Percentiles rank a stretch among this genome's conserved stretches.
These are phyloP conservation scores for Drosophila falleni DNA, from an alignment of 2,888 invertebrate genomes.

Conservation along the genomic window DNA sequence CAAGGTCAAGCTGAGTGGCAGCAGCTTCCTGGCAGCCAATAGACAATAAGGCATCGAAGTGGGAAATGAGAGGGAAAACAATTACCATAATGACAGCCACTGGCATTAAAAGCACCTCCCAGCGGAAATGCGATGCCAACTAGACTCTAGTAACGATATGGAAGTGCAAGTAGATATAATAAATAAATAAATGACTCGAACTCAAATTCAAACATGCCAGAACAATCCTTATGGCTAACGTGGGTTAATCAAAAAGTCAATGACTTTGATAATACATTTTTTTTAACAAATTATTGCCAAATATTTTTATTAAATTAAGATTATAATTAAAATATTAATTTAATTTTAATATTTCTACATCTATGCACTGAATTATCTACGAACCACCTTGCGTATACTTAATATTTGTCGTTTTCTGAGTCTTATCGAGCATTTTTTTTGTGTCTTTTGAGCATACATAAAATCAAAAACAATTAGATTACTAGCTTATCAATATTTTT, in stretches of 20 bases:
- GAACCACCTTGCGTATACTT: conserved; percentile 4
- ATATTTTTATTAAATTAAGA: too few species aligned
- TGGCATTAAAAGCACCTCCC: conserved; percentile 17
- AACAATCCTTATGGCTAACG: background rate
- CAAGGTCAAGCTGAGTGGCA: conserved; percentile 23
- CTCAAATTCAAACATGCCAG: conserved; percentile 3
- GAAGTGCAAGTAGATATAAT: conserved; percentile 25
- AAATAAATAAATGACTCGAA: conserved; percentile 26
- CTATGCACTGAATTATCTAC: background rate
- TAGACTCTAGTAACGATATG: conserved; percentile 11
- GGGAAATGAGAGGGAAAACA: conserved; percentile 31
- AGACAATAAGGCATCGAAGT: conserved; percentile 14
- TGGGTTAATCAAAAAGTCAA: background rate
- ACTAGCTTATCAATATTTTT: background rate
- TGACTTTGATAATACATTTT: background rate
- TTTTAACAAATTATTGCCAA: background rate
- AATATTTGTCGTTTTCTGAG: background rate
- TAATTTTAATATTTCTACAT: too few species aligned
- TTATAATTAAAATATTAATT: too few species aligned
- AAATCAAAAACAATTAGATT: background rate
- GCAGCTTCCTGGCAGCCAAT: conserved; percentile 14
- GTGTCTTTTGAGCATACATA: background rate
- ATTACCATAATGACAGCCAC: conserved; percentile 54
- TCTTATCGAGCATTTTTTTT: background rate
- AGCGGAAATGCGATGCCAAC: conserved; percentile 15